phyloP scores from a whole-genome alignment of 1,140 invertebrate species.

The Bombus affinis region DNA sequence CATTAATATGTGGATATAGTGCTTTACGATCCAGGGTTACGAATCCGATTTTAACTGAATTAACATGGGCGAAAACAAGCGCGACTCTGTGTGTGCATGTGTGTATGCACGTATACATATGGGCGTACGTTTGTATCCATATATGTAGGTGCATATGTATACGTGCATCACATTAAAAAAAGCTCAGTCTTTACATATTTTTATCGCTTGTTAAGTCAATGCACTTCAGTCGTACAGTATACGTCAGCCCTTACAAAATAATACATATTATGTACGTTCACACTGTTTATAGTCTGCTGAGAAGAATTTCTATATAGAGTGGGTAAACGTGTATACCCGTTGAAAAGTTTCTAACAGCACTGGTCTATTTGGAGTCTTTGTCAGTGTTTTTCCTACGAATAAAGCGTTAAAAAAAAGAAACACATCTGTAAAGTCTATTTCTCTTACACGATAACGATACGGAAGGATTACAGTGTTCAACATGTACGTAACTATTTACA shows the following conservation, averaged over 20 bases:
- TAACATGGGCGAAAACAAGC: slow-evolving; percentile 17
- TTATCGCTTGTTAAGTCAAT: slow-evolving; percentile 62
- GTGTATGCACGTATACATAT: neutral
- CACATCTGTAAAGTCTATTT: slow-evolving; percentile 10
- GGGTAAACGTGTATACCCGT: neutral
- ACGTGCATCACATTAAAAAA: slow-evolving; percentile 23
- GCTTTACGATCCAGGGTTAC: slow-evolving; percentile 58
- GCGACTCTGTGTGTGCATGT: neutral
- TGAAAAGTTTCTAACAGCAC: slow-evolving; percentile 35
- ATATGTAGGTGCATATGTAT: slow-evolving; percentile 8
- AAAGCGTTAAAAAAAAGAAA: neutral
- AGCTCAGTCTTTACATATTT: slow-evolving; percentile 70
- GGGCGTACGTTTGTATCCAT: neutral
- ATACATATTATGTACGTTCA: slow-evolving; percentile 53
- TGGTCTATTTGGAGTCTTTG: slow-evolving; percentile 37
- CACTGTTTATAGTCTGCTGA: slow-evolving; percentile 26
- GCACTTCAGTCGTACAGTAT: slow-evolving; percentile 63
- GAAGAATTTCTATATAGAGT: slow-evolving; percentile 3
- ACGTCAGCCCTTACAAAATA: slow-evolving; percentile 59
- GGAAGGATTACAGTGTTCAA: slow-evolving; percentile 19
- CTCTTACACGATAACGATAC: slow-evolving; percentile 13
- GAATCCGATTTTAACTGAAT: slow-evolving; percentile 59
- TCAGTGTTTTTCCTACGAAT: slow-evolving; percentile 38
- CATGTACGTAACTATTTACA: slow-evolving; percentile 34
- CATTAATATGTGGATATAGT: slow-evolving; percentile 32